Conservation (phyloP, 1,140 invertebrate species). For the Lordiphosa mommai region DNA sequence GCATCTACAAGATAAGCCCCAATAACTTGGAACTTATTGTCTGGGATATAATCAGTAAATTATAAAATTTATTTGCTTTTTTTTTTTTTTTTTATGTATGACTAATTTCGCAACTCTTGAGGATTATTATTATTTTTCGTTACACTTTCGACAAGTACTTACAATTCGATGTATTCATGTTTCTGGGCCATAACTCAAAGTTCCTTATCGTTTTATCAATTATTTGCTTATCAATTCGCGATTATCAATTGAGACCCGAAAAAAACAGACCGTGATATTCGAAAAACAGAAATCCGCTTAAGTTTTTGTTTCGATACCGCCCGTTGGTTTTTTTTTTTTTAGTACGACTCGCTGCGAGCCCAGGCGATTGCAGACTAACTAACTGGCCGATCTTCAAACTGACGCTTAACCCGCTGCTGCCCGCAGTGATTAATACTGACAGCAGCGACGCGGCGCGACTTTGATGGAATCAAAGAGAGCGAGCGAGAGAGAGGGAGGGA, state of each 20-base stretch:
- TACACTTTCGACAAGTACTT: constrained; percentile 29
- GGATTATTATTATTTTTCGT: not conserved
- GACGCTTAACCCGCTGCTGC: constrained; percentile 63
- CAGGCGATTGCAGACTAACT: constrained; percentile 70
- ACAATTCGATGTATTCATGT: constrained; percentile 45
- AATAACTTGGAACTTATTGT: too few species aligned
- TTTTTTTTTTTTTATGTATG: not conserved
- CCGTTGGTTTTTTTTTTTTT: not conserved
- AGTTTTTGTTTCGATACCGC: constrained; percentile 4
- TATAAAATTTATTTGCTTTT: not conserved
- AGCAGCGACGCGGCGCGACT: constrained; percentile 7
- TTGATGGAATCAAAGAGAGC: constrained; percentile 10
- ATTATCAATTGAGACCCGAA: constrained; percentile 20
- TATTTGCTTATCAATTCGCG: constrained; percentile 16
- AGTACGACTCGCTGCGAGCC: constrained; percentile 55
- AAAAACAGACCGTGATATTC: constrained; percentile 1
- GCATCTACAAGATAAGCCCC: too few species aligned
- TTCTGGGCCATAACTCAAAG: constrained; percentile 46
- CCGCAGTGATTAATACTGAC: constrained; percentile 15
- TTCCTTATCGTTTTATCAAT: constrained; percentile 4
- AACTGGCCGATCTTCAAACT: constrained; percentile 66
- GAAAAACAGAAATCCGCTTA: constrained; percentile 1
- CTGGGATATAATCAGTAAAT: not conserved
- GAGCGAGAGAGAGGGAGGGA: not conserved
- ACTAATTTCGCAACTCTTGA: not conserved